A percentile compares a stretch with the other conserved stretches of the same genome.
These are phyloP conservation scores for Ailurus styani DNA, from an alignment of 2,113 vertebrate species.

Conservation along the genomic window DNA sequence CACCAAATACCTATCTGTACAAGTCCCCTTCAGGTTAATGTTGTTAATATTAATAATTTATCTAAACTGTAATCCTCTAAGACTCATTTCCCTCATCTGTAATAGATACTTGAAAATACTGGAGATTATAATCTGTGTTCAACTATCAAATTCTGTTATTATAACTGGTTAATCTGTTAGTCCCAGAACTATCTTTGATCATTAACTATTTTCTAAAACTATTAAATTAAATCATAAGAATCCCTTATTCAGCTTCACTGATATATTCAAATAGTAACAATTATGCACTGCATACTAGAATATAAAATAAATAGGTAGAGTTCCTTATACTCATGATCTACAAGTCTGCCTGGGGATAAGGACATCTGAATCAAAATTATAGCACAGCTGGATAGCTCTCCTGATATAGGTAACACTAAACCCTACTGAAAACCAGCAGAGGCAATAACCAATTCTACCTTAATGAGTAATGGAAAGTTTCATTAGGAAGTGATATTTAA, in stretches of 20 bases:
- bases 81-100: not conserved
- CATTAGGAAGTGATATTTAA: conserved; percentile 28
- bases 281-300: not conserved
- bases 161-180: not conserved
- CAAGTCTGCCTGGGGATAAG: not conserved
- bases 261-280: not conserved
- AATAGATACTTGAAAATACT: not conserved
- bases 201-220: conserved; percentile 12
- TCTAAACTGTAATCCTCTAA: not conserved
- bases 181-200: not conserved
- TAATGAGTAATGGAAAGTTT: not conserved
- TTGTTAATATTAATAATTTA: not conserved
- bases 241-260: not conserved
- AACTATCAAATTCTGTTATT: conserved; percentile 5
- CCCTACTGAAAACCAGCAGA: not conserved
- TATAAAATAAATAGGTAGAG: not conserved
- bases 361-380: not conserved
- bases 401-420: not conserved
- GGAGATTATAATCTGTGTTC: not conserved
- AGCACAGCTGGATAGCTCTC: not conserved
- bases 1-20: not conserved
- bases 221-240: conserved; percentile 8
- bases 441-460: not conserved
- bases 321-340: not conserved
- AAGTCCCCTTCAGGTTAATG: not conserved